phyloP scores from a whole-genome alignment of 2,797 vertebrate genomes.

The Staurois parvus region DNA sequence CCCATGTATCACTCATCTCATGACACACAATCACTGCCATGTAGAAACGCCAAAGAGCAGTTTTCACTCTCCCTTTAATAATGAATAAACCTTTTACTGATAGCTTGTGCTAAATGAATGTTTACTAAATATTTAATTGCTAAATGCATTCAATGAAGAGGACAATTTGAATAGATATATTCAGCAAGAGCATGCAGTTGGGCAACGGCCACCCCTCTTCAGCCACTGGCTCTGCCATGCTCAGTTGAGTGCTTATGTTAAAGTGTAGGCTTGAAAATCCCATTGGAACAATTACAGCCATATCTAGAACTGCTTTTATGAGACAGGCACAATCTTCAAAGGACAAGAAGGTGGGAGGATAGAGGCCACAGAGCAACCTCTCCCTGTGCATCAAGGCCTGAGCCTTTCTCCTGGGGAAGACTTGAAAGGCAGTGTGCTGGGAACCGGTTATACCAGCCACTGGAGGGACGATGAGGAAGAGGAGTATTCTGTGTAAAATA shows the following conservation, averaged over 20 bases:
- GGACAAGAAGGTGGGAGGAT: not conserved
- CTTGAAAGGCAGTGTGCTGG: constrained; percentile 2
- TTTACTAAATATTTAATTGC: not conserved
- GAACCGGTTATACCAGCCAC: constrained; percentile 12
- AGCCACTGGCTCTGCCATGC: not conserved
- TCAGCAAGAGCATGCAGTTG: not conserved
- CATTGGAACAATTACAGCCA: constrained; percentile 25
- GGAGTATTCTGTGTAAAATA: constrained; percentile 48
- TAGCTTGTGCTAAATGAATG: not conserved
- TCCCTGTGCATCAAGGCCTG: constrained; percentile 17
- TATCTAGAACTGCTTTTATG: not conserved
- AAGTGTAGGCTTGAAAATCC: not conserved
- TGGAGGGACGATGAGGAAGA: constrained; percentile 41
- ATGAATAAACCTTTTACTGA: not conserved
- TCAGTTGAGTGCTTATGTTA: not conserved
- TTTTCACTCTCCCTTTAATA: not conserved
- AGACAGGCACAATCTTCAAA: constrained; percentile 14
- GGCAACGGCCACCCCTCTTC: not conserved
- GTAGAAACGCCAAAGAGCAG: not conserved
- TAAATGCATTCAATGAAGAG: not conserved
- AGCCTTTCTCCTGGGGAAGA: constrained; percentile 21
- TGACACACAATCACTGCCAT: not conserved
- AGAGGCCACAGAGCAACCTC: not conserved
- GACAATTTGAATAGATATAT: not conserved
- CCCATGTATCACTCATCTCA: not conserved